Evolutionary conservation across 2,888 invertebrate genomes (phyloP), one percentile per base, ranked within the genome.

Genomic region (Orthosia cruda): DNA sequence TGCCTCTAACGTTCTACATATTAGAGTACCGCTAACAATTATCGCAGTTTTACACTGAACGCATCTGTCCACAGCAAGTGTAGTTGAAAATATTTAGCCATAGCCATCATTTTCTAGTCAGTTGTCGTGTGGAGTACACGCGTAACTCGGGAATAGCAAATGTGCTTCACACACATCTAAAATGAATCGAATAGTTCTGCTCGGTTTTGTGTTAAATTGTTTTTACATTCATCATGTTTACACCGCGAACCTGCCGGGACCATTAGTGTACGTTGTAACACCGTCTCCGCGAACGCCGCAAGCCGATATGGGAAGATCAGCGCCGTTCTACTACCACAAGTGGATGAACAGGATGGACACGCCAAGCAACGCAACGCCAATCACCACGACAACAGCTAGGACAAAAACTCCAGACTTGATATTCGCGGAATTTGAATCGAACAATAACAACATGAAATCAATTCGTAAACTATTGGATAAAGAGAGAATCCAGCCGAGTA

Each of bases 1-100:
- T 96, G 96, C 89, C 86, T 90, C 88, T 88, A 88, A 71, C 88
- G 96, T 93, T 91, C 96, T 86, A 96, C 94, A 95, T 96, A 92
- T 90, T 85, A 68, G 75, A 90, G 93, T 95, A 96, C 96, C 96
- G 96, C 94, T 94, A 96, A 89, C 90, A 96, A 96, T 96, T 96
- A 96, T 93, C 96, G 91, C 92, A 93, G 92, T 91, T 96, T 95
- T 89, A 89, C 93, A 91, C 91, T 86, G 74, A 65, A 54, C 58
- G 67, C 71, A 67, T 72, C 73, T 68, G 81, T 79, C 73, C 76
- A 76, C 67, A 70, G 71, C 80, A 89, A 87, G 87, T 77, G 77
- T 87, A 89, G 89, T 91, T 89, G 87, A 89, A 92, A 92, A 91
- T 91, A 90, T 89, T 89, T 81, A 86, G 81, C 77, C 69, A 85